These are phyloP conservation scores for Episyrphus balteatus DNA, from an alignment of 1,140 invertebrate genomes.

Conservation along the genomic window DNA sequence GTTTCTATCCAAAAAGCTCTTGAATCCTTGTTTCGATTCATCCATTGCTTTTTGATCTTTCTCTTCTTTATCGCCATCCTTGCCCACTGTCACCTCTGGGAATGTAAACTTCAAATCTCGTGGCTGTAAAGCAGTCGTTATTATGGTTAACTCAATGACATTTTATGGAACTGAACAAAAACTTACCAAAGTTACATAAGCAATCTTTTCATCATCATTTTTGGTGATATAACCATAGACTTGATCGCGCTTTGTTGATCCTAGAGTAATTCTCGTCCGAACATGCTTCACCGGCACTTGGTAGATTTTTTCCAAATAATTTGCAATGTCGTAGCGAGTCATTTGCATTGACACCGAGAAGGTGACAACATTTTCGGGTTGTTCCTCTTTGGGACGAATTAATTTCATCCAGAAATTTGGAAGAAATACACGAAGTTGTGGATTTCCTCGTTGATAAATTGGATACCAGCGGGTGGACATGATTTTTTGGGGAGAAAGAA, in stretches of 20 bases:
- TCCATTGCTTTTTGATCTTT: conserved; percentile 42
- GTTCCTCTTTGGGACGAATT: conserved; percentile 50
- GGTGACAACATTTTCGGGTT: conserved; percentile 62
- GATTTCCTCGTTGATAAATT: conserved; percentile 77
- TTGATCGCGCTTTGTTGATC: conserved; percentile 39
- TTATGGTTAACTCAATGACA: not conserved
- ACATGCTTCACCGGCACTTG: conserved; percentile 65
- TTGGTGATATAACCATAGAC: conserved; percentile 56
- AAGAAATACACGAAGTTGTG: conserved; percentile 77
- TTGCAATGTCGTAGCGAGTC: conserved; percentile 77
- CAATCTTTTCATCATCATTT: conserved; percentile 74
- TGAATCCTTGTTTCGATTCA: conserved; percentile 38
- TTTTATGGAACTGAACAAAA: not conserved
- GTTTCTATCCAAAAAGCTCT: conserved; percentile 39
- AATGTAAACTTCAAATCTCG: conserved; percentile 44
- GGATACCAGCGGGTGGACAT: conserved; percentile 58
- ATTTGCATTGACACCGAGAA: conserved; percentile 83
- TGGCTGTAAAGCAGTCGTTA: conserved; percentile 35
- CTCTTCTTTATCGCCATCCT: conserved; percentile 22
- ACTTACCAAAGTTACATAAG: conserved; percentile 69
- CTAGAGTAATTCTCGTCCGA: conserved; percentile 55
- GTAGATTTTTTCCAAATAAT: conserved; percentile 94
- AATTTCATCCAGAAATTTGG: conserved; percentile 94
- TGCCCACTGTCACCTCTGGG: conserved; percentile 42
- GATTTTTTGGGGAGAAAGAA: not conserved